Evolutionary conservation across 2,113 vertebrate genomes (phyloP), one percentile per base, ranked within the genome.

Genomic region (Pipra filicauda): DNA sequence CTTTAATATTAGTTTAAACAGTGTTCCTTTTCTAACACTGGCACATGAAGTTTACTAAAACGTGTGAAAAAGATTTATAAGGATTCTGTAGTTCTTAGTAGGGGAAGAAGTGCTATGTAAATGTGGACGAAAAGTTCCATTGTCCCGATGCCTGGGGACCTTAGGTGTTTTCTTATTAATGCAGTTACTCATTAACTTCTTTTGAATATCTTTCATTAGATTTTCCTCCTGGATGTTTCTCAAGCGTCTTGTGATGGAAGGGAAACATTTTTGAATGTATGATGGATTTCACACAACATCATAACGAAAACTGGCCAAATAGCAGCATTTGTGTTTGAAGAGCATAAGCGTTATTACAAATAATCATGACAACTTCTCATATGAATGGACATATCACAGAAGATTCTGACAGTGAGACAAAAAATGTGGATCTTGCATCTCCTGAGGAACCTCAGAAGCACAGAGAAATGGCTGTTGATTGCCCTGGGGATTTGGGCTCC

Each of bases 381-480:
- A 98, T 99, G 98, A 99, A 99, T 82, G 99, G 99, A 91, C 99
- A 98, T 96, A 97, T 98, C 89, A 97, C 98, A 93, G 99, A 99
- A 96, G 98, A 98, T 97, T 98, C 98, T 71, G 99, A 99, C 67
- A 98, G 64, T 85, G 98, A 98, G 94, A 97, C 98, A 89, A 98
- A 97, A 96, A 98, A 95, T 95, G 98, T 98, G 96, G 98, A 97
- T 95, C 97, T 98, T 96, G 91, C 91, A 79, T 97, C 93, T 91
- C 88, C 93, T 91, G 98, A 98, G 75, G 98, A 98, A 59, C 89
- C 97, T 91, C 97, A 97, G 93, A 99, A 97, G 94, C 98, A 98
- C 93, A 98, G 98, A 96, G 98, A 99, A 96, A 98, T 99, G 98
- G 98, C 98, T 30, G 99, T 99, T 67, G 99, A 99, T 96, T 99